Evolutionary conservation across 2,888 invertebrate species (phyloP).

Genomic region (Agapetus fuscipes): DNA sequence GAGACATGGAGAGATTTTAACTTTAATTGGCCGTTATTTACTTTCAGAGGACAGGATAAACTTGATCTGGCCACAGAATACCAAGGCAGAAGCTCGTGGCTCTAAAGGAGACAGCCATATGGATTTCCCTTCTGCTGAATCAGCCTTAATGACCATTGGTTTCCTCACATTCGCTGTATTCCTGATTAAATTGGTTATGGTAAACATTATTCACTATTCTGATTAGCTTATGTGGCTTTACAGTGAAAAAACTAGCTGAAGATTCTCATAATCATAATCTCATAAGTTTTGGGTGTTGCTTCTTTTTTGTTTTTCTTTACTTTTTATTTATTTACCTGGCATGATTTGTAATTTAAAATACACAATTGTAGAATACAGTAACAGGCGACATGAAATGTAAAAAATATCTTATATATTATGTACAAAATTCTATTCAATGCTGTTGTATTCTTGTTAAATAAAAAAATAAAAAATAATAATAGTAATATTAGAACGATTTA

Average conservation of each 20-base stretch:
- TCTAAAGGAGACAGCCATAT: conserved; percentile 44
- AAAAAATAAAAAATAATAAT: not conserved
- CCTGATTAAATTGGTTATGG: conserved; percentile 72
- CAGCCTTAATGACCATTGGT: conserved; percentile 72
- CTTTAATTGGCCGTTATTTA: no score
- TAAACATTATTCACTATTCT: conserved; percentile 38
- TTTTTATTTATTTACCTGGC: no score
- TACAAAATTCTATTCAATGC: no score
- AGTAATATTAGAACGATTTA: no score
- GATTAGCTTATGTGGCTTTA: not conserved
- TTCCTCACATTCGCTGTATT: conserved; percentile 80
- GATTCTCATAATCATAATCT: not conserved
- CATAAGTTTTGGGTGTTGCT: no score
- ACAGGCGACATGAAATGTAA: no score
- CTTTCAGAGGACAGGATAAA: conserved; percentile 40
- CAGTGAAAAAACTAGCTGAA: no score
- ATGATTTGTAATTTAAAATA: no score
- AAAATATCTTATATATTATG: no score
- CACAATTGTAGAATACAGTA: no score
- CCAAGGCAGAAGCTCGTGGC: conserved; percentile 21
- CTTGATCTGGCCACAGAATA: conserved; percentile 34
- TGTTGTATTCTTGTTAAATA: not conserved
- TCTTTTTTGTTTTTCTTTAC: no score
- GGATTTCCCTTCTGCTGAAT: conserved; percentile 72
- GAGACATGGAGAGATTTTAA: no score